Evolutionary conservation across 2,113 vertebrate species (phyloP), one percentile per base, ranked within the genome.

Genomic region (Neomonachus schauinslandi): DNA sequence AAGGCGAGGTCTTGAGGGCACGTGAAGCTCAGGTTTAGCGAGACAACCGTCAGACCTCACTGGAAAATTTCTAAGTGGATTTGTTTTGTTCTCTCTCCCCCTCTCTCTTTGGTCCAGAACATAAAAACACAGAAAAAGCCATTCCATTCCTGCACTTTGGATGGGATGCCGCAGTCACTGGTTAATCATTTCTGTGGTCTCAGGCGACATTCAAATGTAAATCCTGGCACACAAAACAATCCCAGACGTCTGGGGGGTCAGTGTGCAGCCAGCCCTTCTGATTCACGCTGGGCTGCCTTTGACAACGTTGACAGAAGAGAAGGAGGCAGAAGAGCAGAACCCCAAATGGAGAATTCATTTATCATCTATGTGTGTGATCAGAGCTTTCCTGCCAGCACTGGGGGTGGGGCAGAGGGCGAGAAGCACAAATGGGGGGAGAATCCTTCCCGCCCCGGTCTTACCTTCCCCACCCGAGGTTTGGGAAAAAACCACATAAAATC

Each of bases 181-280:
- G 46, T 67, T 86, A 74, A 53, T 79, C 57, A 87, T 46, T 86
- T 57, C 94, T 59, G 28, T 1, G 36, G 49, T 33, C 11, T 26
- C 22, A 46, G 83, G 53, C 0, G 22, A 79, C 85, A 95, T 87
- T 97, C 87, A 95, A 39, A 94, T 95, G 94, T 57, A 92, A 97
- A 97, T 79, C 39, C 51, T 31, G 2, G 28, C 92, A 67, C 18
- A 86, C 59, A 59, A 89, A 65, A 92, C 57, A 24, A 15, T 19
- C 69, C 39, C 80, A 84, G 81, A 80, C 13, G 4, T 53, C 61
- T 88, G 21, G 49, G 49, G 86, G 49, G 33, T 28, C 12, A 67
- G 4, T 24, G 88, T 33, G 67, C 49, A 49, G 67, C 16, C 28
- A 26, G 61, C 8, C 11, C 82, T 81, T 89, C 39, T 26, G 83